phyloP scores from a whole-genome alignment of 2,888 invertebrate genomes.

The Tenthredo distinguenda region DNA sequence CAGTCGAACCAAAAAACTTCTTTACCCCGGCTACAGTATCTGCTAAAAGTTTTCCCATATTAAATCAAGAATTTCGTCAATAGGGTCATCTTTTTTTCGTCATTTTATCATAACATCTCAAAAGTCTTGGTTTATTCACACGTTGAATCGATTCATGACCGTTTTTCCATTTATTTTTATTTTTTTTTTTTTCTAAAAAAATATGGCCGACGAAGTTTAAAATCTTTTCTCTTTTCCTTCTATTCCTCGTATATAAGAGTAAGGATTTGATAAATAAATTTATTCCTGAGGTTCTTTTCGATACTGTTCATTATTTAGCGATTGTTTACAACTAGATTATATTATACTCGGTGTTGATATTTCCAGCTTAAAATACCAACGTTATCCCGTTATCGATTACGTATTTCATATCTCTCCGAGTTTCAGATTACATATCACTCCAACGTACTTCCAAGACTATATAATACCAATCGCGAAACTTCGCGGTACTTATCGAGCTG shows the following conservation, averaged over 20 bases:
- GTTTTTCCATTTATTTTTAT: neutral
- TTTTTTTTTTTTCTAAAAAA: neutral
- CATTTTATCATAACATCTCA: neutral
- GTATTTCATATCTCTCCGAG: constrained; percentile 7
- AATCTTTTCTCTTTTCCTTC: neutral
- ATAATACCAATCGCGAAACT: constrained; percentile 11
- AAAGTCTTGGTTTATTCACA: neutral
- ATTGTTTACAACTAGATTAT: neutral
- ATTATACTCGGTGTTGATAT: neutral
- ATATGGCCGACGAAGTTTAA: neutral
- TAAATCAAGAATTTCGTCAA: constrained; percentile 20
- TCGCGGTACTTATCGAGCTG: neutral
- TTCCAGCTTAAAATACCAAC: neutral
- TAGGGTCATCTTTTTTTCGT: neutral
- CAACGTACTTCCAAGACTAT: constrained; percentile 10
- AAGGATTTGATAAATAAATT: neutral
- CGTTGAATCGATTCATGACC: neutral
- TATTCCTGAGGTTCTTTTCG: neutral
- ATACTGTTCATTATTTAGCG: neutral
- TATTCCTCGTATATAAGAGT: neutral
- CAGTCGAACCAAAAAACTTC: constrained; percentile 73
- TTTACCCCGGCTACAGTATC: constrained; percentile 66
- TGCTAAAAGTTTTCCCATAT: constrained; percentile 57
- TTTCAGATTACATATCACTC: constrained; percentile 27
- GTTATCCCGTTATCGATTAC: constrained; percentile 26